phyloP scores from a whole-genome alignment of 2,797 vertebrate species.

The Dermochelys coriacea region DNA sequence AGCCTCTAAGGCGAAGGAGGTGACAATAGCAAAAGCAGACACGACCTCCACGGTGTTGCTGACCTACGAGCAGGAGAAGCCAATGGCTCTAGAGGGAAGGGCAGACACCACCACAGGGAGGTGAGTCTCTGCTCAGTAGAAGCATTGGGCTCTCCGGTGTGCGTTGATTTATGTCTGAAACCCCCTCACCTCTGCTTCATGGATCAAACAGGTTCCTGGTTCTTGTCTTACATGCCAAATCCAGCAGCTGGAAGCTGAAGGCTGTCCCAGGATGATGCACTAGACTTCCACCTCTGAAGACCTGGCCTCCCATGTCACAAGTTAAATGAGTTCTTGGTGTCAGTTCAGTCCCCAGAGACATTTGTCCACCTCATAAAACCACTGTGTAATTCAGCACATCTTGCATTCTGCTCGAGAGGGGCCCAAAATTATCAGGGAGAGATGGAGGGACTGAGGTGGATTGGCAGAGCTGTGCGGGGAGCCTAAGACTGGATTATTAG shows the following conservation, averaged over 20 bases:
- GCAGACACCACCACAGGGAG: constrained; percentile 97
- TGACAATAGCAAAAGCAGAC: constrained; percentile 97
- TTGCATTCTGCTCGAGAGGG: background rate
- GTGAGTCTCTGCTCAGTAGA: constrained; percentile 68
- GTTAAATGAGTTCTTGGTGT: background rate
- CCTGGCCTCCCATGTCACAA: background rate
- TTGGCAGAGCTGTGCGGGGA: background rate
- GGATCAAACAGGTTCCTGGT: background rate
- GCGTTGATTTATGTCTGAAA: accelerated
- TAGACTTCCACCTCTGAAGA: background rate
- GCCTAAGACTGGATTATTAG: background rate
- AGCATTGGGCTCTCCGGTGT: background rate
- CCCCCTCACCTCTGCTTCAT: background rate
- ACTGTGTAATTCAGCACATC: background rate
- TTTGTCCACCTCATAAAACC: background rate
- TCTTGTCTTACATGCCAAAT: background rate
- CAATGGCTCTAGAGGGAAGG: constrained; percentile 84
- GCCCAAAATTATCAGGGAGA: accelerated
- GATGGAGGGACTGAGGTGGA: background rate
- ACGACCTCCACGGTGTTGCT: constrained; percentile 91
- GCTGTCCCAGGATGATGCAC: accelerated
- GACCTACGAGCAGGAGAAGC: constrained; percentile 82
- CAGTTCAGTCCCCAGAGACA: background rate
- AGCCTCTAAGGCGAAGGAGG: constrained; percentile 94
- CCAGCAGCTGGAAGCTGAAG: background rate